These are phyloP conservation scores for Sebastes vulpes DNA, from an alignment of 2,797 vertebrate genomes.

Conservation along the genomic window DNA sequence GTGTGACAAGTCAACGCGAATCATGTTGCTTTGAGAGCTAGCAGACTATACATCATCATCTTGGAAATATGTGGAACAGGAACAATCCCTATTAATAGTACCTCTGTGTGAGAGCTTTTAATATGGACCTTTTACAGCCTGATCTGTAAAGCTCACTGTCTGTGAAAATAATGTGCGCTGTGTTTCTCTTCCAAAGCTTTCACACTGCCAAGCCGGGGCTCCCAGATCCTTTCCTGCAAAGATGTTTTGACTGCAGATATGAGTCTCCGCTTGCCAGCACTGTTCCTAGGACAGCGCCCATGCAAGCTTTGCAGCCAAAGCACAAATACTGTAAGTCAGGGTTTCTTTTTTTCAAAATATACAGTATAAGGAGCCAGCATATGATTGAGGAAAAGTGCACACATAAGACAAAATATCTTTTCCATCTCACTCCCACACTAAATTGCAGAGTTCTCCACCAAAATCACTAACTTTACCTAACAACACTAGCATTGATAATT, in stretches of 20 bases:
- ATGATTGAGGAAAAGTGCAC: not conserved
- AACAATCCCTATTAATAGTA: conserved; percentile 6
- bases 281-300: not conserved
- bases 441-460: not conserved
- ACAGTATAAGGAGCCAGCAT: not conserved
- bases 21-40: conserved; percentile 1
- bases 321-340: not conserved
- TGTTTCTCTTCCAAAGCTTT: conserved; percentile 5
- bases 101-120: not conserved
- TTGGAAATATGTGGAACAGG: not conserved
- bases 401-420: not conserved
- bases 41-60: not conserved
- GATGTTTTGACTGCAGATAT: not conserved
- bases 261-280: not conserved
- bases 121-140: not conserved
- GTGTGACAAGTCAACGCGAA: not conserved
- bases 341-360: not conserved
- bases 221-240: not conserved
- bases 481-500: not conserved
- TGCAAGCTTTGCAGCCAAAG: not conserved
- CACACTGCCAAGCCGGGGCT: not conserved
- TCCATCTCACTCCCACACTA: not conserved
- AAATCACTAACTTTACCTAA: not conserved
- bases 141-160: not conserved
- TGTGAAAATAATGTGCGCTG: conserved; percentile 12